These are phyloP conservation scores for Champsocephalus gunnari DNA, from an alignment of 2,797 vertebrate species.

Conservation along the genomic window DNA sequence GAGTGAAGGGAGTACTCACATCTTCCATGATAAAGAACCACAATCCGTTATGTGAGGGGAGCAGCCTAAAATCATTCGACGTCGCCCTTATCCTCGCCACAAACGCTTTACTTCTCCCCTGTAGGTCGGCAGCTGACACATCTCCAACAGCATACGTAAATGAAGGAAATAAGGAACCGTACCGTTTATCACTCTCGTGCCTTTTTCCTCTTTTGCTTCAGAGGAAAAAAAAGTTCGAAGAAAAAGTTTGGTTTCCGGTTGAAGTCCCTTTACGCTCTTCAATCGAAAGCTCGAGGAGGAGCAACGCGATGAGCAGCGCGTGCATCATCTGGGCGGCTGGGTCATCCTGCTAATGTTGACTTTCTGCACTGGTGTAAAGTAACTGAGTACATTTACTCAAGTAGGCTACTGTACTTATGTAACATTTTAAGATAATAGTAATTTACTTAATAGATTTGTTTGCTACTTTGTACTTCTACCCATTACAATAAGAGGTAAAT, in stretches of 20 bases:
- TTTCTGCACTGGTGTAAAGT: no score
- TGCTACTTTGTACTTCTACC: no score
- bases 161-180: conserved; percentile 74
- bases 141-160: conserved; percentile 61
- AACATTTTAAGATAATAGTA: no score
- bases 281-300: conserved; percentile 62
- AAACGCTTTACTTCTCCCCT: conserved; percentile 47
- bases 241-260: conserved; percentile 85
- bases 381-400: no score
- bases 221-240: conserved; percentile 64
- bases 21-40: conserved; percentile 82
- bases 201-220: conserved; percentile 68
- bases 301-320: conserved; percentile 19
- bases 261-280: conserved; percentile 62
- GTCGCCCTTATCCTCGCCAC: conserved; percentile 58
- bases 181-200: conserved; percentile 49
- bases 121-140: conserved; percentile 58
- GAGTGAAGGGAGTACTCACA: conserved; percentile 72
- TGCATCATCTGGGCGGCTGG: conserved; percentile 4
- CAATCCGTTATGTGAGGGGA: conserved; percentile 68
- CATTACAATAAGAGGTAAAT: no score
- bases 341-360: neutral
- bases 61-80: conserved; percentile 59
- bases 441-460: no score
- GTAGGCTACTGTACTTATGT: no score